Evolutionary conservation across 1,140 invertebrate genomes (phyloP).

Genomic region (Drosophila kepulauana): DNA sequence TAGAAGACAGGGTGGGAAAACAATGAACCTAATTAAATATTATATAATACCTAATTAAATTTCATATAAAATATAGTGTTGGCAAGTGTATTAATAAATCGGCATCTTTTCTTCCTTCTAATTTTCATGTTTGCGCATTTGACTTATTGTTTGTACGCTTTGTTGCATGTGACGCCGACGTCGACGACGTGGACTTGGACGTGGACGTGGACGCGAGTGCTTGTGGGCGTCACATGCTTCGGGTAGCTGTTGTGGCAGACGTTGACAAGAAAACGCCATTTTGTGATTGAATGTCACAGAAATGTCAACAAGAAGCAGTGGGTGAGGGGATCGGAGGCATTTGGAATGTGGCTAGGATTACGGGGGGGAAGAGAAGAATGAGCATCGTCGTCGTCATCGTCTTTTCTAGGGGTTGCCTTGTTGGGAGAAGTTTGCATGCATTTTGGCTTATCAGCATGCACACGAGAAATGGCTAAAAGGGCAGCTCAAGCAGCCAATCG

Average conservation of each 20-base stretch:
- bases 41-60: too few relatives aligned
- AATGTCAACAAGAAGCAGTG: conserved; percentile 37
- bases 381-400: conserved; percentile 25
- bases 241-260: conserved; percentile 65
- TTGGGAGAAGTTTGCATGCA: conserved; percentile 58
- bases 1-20: too few relatives aligned
- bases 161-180: conserved; percentile 64
- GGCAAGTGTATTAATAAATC: conserved; percentile 49
- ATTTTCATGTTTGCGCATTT: conserved; percentile 72
- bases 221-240: conserved; percentile 66
- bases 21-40: too few relatives aligned
- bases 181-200: conserved; percentile 8
- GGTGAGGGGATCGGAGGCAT: conserved; percentile 11
- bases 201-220: conserved; percentile 29
- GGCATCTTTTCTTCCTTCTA: conserved; percentile 2
- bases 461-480: conserved; percentile 77
- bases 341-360: conserved; percentile 1
- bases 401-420: conserved; percentile 34
- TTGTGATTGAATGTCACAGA: conserved; percentile 83
- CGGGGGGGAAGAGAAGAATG: conserved; percentile 13
- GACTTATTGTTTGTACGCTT: conserved; percentile 74
- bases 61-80: not conserved
- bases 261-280: conserved; percentile 84
- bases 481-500: conserved; percentile 77
- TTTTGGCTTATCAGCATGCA: conserved; percentile 78